Evolutionary conservation across 2,888 invertebrate genomes (phyloP), one percentile per base, ranked within the genome.

Genomic region (Conus canariensis): DNA sequence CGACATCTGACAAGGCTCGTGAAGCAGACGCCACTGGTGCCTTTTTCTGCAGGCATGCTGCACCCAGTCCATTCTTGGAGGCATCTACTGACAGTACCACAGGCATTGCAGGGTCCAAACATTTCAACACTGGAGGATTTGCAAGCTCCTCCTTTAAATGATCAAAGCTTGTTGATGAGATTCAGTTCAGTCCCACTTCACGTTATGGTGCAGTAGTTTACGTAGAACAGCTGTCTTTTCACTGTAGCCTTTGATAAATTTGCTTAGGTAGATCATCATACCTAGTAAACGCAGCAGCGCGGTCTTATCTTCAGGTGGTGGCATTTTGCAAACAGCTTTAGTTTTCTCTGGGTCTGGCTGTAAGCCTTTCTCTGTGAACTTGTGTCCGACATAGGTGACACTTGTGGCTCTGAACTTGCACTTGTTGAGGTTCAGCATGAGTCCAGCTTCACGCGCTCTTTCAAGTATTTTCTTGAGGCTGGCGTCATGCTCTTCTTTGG

Each of bases 21-120:
- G 90, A 90, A 7, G 90, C 91, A 59, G 88, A 91, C n/a, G 90
- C 91, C 19, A 92, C 88, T 77, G 91, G 91, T 87, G 87, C 90
- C 30, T 90, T 90, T 9, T 90, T 85, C 56, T 80, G 25, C 0
- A 80, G 30, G 30, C 91, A 91, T 7, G 88, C 88, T 7, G 91
- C 91, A 19, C 90, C 90, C 74, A 91, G 91, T 67, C 92, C 92
- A 56, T 90, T 91, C 4, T 91, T 91, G 59, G 80, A 80, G 1
- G 4, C 25, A 16, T 80, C 25, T 0, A 80, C 80, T 9, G 45
- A 80, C 80, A 80, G n/a, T n/a, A 74, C 22, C 74, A 74, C n/a
- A 74, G 89, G 77, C 56, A 88, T 74, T 12, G 56, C 45, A n/a
- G 90, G 67, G 67, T 91, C 89, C 60, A 91, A 93, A 80, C 85